Base-by-base conservation (phyloP, 1,140 invertebrate genomes). In the Apocrypta bakeri region DNA sequence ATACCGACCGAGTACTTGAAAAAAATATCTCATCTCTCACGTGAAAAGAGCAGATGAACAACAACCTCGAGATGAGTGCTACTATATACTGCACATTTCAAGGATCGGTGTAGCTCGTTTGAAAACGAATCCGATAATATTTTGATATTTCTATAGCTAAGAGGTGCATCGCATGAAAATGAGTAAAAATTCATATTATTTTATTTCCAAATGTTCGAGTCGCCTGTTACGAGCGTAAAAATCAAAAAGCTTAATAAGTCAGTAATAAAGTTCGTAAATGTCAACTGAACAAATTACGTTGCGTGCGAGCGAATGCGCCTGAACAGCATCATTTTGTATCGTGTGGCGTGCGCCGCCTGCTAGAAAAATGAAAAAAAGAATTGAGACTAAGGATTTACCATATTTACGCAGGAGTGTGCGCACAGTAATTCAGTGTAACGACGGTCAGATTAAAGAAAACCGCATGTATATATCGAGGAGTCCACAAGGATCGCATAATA, bases 121-220 rank as follows among this genome's bases (percentile, higher is more conserved):
- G 77, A 61, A 84, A 83, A 33, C 64, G 83, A 83, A 86, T 82
- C 82, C 56, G 83, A 84, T 84, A 85, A 86, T 85, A 86, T 86
- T 87, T 83, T 85, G 56, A 84, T 61, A 64, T 7, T 17, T 17
- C 48, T n/a, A 56, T 56, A 37, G 9, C 33, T n/a, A n/a, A n/a
- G n/a, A n/a, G n/a, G n/a, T n/a, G n/a, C n/a, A n/a, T n/a, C n/a
- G n/a, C n/a, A n/a, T n/a, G n/a, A n/a, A n/a, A n/a, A n/a, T n/a
- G n/a, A n/a, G n/a, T n/a, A n/a, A n/a, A n/a, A n/a, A n/a, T n/a
- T n/a, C n/a, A n/a, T n/a, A n/a, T n/a, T n/a, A n/a, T n/a, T n/a
- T n/a, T n/a, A n/a, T n/a, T n/a, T n/a, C n/a, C n/a, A n/a, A n/a
- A n/a, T n/a, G 14, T 56, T 40, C n/a, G n/a, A 66, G n/a, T 66